Evolutionary conservation across 1,140 invertebrate genomes (phyloP).

Genomic region (Dendrolimus kikuchii): DNA sequence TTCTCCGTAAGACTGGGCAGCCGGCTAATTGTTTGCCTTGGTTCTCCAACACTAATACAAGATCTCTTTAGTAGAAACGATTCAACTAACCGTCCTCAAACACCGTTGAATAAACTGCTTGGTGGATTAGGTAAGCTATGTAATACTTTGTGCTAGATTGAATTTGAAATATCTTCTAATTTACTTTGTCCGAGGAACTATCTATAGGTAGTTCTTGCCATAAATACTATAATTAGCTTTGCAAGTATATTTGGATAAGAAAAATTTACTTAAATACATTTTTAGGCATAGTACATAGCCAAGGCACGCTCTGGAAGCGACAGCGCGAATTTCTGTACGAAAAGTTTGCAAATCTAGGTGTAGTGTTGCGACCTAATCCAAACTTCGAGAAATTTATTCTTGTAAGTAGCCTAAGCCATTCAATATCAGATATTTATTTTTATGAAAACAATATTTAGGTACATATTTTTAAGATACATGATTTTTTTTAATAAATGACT

Average conservation of each 20-base stretch:
- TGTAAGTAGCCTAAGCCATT: constrained; percentile 17
- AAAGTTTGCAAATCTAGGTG: constrained; percentile 86
- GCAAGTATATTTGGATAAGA: no score
- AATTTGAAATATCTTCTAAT: background rate
- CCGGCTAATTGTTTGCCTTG: constrained; percentile 24
- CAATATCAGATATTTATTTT: no score
- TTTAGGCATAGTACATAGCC: constrained; percentile 87
- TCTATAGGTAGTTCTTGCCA: no score
- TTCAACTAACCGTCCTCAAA: constrained; percentile 24
- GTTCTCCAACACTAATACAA: constrained; percentile 19
- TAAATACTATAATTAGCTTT: no score
- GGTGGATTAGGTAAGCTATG: constrained; percentile 25
- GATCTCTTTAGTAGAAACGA: constrained; percentile 24
- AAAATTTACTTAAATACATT: constrained; percentile 13
- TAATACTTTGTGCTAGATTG: background rate
- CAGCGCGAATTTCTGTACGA: constrained; percentile 89
- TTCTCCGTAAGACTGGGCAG: constrained; percentile 24
- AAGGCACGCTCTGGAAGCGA: constrained; percentile 89
- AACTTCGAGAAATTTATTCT: constrained; percentile 27
- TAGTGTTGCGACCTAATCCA: constrained; percentile 42
- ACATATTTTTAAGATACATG: background rate
- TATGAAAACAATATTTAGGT: no score
- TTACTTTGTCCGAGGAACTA: no score
- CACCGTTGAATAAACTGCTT: constrained; percentile 25
- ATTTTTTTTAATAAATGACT: background rate